Evolutionary conservation across 30 jellyfish, hydroid and myxozoan genomes (phyloP), one percentile per base, ranked within the genome.

Genomic region (Pseudorhiza aurosa): DNA sequence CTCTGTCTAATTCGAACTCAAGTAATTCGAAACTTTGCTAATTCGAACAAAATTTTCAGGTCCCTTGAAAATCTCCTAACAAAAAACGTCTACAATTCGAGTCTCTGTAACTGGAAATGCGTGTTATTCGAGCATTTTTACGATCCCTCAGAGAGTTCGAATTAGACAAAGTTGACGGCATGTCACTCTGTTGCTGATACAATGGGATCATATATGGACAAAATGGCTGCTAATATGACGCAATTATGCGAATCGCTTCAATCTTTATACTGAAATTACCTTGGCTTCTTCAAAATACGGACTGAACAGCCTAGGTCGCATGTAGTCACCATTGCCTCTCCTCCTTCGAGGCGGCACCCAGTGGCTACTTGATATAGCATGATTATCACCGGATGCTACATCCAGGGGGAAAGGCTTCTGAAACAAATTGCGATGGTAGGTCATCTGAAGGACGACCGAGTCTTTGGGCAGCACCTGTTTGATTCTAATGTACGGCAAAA

Each of bases 201-300:
- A n/a, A n/a, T n/a, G n/a, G n/a, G n/a, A n/a, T n/a, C n/a, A n/a
- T n/a, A n/a, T n/a, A n/a, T n/a, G n/a, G n/a, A n/a, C n/a, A n/a
- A n/a, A n/a, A n/a, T n/a, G n/a, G n/a, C n/a, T 8, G 55, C 15
- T 42, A 42, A 42, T 42, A 17, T 15, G 55, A 42, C 55, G 55
- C 55, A 8, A 17, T 8, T 42, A 42, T 8, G 17, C 55, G 17
- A 9, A 42, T 8, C 9, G 17, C 55, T 42, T 42, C n/a, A n/a
- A n/a, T n/a, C n/a, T n/a, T n/a, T n/a, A n/a, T 57, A 9, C 12
- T 8, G 33, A 55, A 37, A 22, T n/a, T 44, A 86, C 98, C 97
- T 93, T 93, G n/a, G 89, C 91, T 87, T 93, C 98, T 15, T 85
- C 86, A 14, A 37, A 83, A 72, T 74, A 93, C 4, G 95, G 97